A percentile compares a stretch with the other conserved stretches of the same genome.
Conservation (phyloP, 2,797 vertebrate species). For the Hozukius guyotensis region DNA sequence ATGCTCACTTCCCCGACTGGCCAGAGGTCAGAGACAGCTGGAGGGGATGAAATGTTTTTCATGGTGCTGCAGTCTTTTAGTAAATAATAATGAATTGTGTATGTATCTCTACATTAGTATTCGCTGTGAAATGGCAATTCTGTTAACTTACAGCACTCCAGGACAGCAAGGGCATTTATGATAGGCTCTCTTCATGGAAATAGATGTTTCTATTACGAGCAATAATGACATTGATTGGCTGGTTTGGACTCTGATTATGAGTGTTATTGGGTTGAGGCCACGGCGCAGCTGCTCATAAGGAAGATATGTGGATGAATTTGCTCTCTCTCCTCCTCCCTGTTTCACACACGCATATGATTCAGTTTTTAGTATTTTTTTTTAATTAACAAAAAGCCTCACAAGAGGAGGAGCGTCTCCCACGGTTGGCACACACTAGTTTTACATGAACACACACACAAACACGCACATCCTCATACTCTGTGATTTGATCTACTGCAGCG, state of each 20-base stretch:
- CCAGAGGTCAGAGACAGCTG: conserved; percentile 5
- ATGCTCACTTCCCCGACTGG: not conserved
- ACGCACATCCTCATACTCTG: not conserved
- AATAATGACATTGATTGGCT: conserved; percentile 44
- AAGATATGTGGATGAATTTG: conserved; percentile 8
- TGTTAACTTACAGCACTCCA: not conserved
- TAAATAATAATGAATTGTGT: not conserved
- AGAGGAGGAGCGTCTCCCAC: not conserved
- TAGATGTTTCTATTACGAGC: conserved; percentile 43
- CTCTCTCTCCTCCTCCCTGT: not conserved
- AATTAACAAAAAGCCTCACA: conserved; percentile 25
- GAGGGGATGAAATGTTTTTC: not conserved
- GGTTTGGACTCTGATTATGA: conserved; percentile 39
- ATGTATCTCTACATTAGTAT: not conserved
- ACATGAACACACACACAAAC: not conserved
- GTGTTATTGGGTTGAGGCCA: conserved; percentile 36
- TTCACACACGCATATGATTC: not conserved
- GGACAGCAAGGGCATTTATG: conserved; percentile 23
- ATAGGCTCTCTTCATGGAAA: conserved; percentile 25
- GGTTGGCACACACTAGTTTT: not conserved
- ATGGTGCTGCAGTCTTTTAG: not conserved
- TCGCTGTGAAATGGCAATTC: not conserved
- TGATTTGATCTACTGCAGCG: conserved; percentile 2
- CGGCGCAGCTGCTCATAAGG: conserved; percentile 20
- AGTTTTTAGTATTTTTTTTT: conserved; percentile 2